Evolutionary conservation across 2,797 vertebrate genomes (phyloP).

Genomic region (Macroramphosus scolopax): DNA sequence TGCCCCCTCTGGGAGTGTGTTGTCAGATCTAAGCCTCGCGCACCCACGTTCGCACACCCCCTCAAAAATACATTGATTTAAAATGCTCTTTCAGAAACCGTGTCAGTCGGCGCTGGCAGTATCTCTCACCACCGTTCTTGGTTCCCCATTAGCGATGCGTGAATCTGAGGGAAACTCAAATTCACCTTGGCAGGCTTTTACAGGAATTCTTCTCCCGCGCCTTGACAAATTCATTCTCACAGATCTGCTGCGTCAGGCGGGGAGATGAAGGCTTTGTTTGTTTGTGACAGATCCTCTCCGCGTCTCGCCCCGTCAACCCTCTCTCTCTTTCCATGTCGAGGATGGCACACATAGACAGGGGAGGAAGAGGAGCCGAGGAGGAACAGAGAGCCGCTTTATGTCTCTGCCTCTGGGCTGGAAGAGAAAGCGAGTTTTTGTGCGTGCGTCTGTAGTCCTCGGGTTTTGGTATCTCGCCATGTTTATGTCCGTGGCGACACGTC

Average conservation of each 20-base stretch:
- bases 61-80: constrained; percentile 39
- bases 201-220: not conserved
- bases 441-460: constrained; percentile 16
- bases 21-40: constrained; percentile 43
- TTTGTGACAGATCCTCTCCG: constrained; percentile 35
- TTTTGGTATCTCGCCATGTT: too few relatives aligned
- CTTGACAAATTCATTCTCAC: constrained; percentile 15
- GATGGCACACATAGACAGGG: constrained; percentile 31
- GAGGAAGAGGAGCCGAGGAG: constrained; percentile 31
- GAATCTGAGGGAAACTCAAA: constrained; percentile 1
- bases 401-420: constrained; percentile 34
- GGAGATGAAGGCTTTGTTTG: constrained; percentile 39
- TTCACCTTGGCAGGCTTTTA: constrained; percentile 23
- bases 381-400: constrained; percentile 61
- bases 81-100: constrained; percentile 46
- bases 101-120: constrained; percentile 21
- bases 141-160: not conserved
- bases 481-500: too few relatives aligned
- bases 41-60: constrained; percentile 3
- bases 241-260: constrained; percentile 15
- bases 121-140: not conserved
- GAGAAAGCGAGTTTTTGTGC: constrained; percentile 22
- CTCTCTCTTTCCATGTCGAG: constrained; percentile 28
- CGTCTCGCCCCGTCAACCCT: constrained; percentile 9
- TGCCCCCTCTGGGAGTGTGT: constrained; percentile 54